Percentiles rank a stretch among this genome's conserved stretches.
phyloP scores from a whole-genome alignment of 2,888 invertebrate genomes.

The Macropis europaea region DNA sequence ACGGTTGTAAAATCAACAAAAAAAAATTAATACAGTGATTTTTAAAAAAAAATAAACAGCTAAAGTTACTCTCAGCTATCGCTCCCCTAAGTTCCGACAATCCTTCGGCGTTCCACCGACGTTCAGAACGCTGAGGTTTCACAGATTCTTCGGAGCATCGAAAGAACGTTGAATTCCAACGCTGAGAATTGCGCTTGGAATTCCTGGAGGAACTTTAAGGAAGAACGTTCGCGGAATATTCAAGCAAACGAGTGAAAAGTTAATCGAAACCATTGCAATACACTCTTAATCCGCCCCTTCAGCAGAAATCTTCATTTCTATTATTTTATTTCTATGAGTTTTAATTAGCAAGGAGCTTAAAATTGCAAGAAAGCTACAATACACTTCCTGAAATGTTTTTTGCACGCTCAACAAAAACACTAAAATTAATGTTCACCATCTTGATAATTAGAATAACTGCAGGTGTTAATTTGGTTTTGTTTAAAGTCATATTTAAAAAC shows the following conservation, averaged over 20 bases:
- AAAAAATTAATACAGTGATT: not conserved
- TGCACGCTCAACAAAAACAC: no score
- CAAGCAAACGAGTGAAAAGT: conserved; percentile 11
- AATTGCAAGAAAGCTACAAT: no score
- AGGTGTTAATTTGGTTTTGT: no score
- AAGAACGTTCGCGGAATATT: not conserved
- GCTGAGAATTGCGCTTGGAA: conserved; percentile 6
- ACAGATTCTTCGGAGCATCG: conserved; percentile 17
- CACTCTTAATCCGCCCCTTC: not conserved
- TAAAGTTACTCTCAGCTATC: not conserved
- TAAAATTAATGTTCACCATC: no score
- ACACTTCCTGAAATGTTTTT: no score
- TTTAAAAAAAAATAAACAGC: not conserved
- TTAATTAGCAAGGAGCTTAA: no score
- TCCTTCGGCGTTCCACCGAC: not conserved
- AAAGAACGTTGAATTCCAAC: conserved; percentile 25
- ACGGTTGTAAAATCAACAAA: no score
- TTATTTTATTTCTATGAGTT: no score
- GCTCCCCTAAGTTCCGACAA: not conserved
- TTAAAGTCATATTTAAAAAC: no score
- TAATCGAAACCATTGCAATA: conserved; percentile 2
- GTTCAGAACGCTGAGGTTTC: conserved; percentile 5
- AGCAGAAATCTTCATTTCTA: no score
- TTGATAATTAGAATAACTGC: no score
- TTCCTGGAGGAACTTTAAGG: not conserved